Base-by-base conservation (phyloP, 2,888 invertebrate species). In the Stenurella melanura region DNA sequence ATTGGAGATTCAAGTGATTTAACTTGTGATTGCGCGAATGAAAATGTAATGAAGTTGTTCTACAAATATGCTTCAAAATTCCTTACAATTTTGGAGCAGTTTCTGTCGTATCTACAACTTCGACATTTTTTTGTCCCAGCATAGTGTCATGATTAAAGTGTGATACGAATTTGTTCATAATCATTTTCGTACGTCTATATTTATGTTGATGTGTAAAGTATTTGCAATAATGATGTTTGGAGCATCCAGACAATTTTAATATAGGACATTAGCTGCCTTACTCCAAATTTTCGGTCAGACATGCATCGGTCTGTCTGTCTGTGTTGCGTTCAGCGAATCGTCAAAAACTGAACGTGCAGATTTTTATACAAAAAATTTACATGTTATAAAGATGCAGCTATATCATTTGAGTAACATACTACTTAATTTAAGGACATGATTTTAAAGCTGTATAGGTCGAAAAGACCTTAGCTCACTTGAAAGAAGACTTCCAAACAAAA, bases 401-500 rank as follows among this genome's bases (percentile, higher is more conserved):
- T 38, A 42, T 42, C 10, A 18, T 19, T 18, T 42, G 5, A 60
- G 42, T 60, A 70, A 21, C 21, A 30, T 21, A 34, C n/a, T 61
- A 69, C 63, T 58, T 50, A 75, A 76, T 79, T 81, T 81, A 78
- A 82, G 78, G 74, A 74, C 80, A 83, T 82, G 81, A 80, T 79
- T 80, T 83, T 79, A 75, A 68, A 72, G 73, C 56, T 73, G 66
- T 76, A 77, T 74, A 73, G 76, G 81, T 80, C 80, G 60, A 69
- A 81, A 63, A 63, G 82, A 81, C 85, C 84, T 75, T 80, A 78
- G 84, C 85, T 86, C 84, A 85, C 83, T 83, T 80, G 82, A 83
- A 76, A 82, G 82, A 86, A 85, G 85, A 86, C 85, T 87, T 85
- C 86, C 85, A 86, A 82, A 82, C 79, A 82, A 83, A 83, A 82